Evolutionary conservation across 2,888 invertebrate genomes (phyloP), one percentile per base, ranked within the genome.

Genomic region (Ditylenchus weischeri): DNA sequence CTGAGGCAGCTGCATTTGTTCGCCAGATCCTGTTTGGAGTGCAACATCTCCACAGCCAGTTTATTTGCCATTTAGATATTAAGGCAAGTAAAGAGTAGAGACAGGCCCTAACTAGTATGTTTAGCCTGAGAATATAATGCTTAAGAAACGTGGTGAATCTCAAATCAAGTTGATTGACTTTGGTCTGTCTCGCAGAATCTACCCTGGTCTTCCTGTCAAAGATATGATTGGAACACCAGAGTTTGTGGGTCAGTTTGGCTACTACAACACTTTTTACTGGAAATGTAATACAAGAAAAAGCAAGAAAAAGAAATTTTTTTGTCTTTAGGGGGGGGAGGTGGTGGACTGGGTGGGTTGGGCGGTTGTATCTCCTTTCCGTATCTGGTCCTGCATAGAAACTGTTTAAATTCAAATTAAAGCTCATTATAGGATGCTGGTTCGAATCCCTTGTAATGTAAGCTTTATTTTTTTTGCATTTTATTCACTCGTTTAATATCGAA

Each of bases 81-180:
- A 89, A 89, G 84, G 64, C 64, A 63, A 43, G 18, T 19, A 6
- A 38, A 67, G 2, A 7, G 13, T 66, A 13, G n/a, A 66, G 3
- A 48, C 36, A 21, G 38, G 29, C 11, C 4, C 21, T 15, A 36
- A 23, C 18, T 36, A 43, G 15, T 58, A 67, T 62, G 21, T 79
- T 58, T 78, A 86, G 85, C 89, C 89, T 61, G 89, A 89, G 83
- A 89, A 89, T 83, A 87, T 89, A 72, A 86, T 89, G 84, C 82
- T 88, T 29, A 75, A 76, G 38, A 71, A 74, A 58, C 59, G 73
- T 19, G 78, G 77, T 57, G 83, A 84, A 67, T 86, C 86, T 79
- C 87, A 82, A 76, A 86, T 89, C 69, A 89, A 89, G 82, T 83
- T 89, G 71, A 89, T 89, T 78, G 89, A 89, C 83, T 87, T 89